Conservation (phyloP, 1,140 invertebrate genomes). For the Anthonomus grandis region DNA sequence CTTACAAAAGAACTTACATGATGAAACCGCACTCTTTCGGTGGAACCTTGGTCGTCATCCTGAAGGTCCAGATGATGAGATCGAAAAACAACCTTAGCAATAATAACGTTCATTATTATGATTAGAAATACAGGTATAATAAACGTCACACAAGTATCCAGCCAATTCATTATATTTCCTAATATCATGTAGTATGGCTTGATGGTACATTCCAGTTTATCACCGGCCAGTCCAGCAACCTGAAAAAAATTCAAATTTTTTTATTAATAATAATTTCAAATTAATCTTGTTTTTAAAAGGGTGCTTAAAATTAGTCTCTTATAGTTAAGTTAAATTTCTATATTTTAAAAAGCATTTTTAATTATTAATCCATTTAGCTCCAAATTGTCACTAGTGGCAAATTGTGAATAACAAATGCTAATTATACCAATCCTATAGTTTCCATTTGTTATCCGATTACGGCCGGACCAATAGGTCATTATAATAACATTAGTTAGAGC, state of each 20-base stretch:
- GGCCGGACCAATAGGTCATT: no score
- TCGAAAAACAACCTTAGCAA: conserved; percentile 50
- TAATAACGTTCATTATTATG: conserved; percentile 67
- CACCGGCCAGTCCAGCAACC: conserved; percentile 10
- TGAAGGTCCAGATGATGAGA: conserved; percentile 26
- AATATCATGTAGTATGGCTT: conserved; percentile 51
- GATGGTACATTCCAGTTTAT: conserved; percentile 43
- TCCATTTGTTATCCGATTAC: no score
- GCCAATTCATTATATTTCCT: conserved; percentile 62
- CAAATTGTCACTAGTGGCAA: no score
- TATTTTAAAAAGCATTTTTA: no score
- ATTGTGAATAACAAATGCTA: no score
- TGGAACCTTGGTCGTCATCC: conserved; percentile 5
- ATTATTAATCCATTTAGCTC: no score
- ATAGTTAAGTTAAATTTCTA: no score
- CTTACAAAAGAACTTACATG: conserved; percentile 22
- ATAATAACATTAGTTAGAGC: no score
- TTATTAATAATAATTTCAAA: background rate
- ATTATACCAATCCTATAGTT: no score
- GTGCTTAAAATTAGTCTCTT: background rate
- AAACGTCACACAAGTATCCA: conserved; percentile 69
- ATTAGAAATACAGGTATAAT: conserved; percentile 68
- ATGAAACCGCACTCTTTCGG: background rate
- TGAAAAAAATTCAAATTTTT: no score
- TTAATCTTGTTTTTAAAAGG: background rate